A percentile compares a stretch with the other conserved stretches of the same genome.
phyloP scores from a whole-genome alignment of 2,113 vertebrate genomes.

The Dendrocopos noguchii region DNA sequence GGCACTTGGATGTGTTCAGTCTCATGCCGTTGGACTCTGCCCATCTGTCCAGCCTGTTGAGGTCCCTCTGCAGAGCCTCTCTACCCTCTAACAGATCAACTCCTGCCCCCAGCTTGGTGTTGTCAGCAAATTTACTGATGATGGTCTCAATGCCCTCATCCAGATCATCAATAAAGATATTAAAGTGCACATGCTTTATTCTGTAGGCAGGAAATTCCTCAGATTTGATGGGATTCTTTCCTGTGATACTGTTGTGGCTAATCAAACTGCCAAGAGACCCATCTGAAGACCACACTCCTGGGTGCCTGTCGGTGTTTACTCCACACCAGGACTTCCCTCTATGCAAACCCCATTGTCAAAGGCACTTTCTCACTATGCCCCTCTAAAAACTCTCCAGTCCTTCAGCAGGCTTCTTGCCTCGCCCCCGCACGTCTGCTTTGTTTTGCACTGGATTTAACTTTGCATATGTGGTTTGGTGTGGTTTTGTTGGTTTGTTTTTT shows the following conservation, averaged over 20 bases:
- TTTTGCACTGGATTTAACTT: conserved; percentile 54
- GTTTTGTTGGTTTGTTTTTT: not conserved
- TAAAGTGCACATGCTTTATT: not conserved
- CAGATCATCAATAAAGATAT: no score
- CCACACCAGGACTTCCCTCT: not conserved
- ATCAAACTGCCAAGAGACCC: not conserved
- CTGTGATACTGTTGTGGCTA: not conserved
- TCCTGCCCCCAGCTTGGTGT: no score
- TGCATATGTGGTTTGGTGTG: conserved; percentile 14
- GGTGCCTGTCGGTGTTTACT: not conserved
- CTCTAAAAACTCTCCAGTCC: not conserved
- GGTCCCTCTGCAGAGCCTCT: no score
- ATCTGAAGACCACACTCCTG: not conserved
- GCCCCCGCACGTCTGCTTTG: not conserved
- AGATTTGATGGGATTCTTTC: not conserved
- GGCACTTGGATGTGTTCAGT: no score
- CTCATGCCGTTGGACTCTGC: no score
- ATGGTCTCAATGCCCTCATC: no score
- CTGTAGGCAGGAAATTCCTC: not conserved
- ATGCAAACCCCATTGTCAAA: not conserved
- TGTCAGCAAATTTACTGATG: no score
- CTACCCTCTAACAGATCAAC: no score
- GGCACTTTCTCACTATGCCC: not conserved
- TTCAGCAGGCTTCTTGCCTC: conserved; percentile 3
- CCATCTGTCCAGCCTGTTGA: no score